Conservation (phyloP, 2,113 vertebrate genomes). For the Pavo muticus region DNA sequence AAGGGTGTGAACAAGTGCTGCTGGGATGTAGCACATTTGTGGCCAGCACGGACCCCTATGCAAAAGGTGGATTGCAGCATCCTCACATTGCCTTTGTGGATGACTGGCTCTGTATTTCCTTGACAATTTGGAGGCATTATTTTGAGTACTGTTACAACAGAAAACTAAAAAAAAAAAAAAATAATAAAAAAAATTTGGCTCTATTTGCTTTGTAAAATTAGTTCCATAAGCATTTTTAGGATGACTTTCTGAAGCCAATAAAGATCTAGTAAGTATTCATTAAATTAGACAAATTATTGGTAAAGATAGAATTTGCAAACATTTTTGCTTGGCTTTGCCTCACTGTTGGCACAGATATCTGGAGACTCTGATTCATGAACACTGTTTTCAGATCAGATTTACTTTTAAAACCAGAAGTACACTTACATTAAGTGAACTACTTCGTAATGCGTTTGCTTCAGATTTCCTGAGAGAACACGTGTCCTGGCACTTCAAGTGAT, state of each 20-base stretch:
- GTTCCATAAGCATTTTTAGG: neutral
- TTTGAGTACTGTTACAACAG: neutral
- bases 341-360: neutral
- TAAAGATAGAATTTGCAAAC: neutral
- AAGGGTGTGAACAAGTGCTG: rapidly evolving
- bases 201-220: slow-evolving; percentile 2
- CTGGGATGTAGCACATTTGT: neutral
- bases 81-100: neutral
- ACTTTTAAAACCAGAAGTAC: neutral
- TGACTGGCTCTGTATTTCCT: neutral
- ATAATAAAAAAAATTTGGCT: neutral
- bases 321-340: neutral
- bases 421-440: neutral
- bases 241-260: neutral
- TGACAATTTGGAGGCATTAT: neutral
- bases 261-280: neutral
- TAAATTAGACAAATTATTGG: neutral
- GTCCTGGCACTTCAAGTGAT: neutral
- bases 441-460: neutral
- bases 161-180: neutral
- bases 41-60: neutral
- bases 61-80: neutral
- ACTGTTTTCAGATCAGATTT: neutral
- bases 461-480: neutral
- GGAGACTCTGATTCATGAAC: neutral